Evolutionary conservation across 1,140 invertebrate genomes (phyloP), one percentile per base, ranked within the genome.

Genomic region (Babylonia areolata): DNA sequence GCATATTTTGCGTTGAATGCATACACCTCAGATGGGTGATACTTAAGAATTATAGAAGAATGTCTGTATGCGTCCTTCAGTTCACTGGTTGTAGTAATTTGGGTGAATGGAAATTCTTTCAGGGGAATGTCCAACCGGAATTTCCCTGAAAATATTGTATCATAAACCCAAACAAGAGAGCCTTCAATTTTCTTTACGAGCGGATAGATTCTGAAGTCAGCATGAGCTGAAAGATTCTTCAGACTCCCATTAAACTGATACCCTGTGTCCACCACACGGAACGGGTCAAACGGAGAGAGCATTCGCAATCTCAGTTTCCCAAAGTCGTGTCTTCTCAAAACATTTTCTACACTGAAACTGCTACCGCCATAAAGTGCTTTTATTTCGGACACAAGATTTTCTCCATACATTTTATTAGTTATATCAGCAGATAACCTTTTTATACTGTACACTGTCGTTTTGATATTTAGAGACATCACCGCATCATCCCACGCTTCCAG

Each of bases 171-270:
- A 31, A 40, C 40, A 42, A 84, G n/a, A 46, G 40, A 31, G 39
- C 46, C 28, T 9, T 84, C 37, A 28, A 31, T 73, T 46, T 84
- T 84, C n/a, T 33, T 46, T 1, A 84, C 69, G 6, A 46, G 3
- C 31, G 82, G 82, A 5, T 73, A 84, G 9, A 84, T 46, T n/a
- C 82, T 69, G 69, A 84, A 84, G 31, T 84, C 82, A 3, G 82
- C 82, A 5, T 20, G 12, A 2, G 39, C 5, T n/a, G 64, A 73
- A 3, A 84, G 20, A 20, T 84, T 73, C 39, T 9, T 40, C 11
- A 84, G 2, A 71, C 31, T 75, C 1, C 82, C 82, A 33, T 42
- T 40, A 15, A 46, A 6, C 5, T 46, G 64, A 5, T 73, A 42
- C 17, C 82, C 82, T 31, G 82, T 73, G n/a, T 84, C 81, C 28